Conservation (phyloP, 2,888 invertebrate species). For the Dione juno region DNA sequence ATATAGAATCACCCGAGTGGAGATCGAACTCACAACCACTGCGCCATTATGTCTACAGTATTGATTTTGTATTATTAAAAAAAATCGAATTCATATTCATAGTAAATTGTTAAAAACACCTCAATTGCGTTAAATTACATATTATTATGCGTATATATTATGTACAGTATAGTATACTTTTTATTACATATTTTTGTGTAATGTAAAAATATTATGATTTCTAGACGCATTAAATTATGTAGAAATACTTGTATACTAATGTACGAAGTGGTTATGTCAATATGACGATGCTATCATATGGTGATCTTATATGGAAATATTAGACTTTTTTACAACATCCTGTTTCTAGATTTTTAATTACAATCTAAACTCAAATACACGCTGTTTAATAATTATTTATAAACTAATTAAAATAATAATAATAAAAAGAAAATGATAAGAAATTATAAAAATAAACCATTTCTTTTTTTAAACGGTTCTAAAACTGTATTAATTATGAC, state of each 20-base stretch:
- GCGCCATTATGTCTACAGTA: neutral
- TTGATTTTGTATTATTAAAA: too few species aligned
- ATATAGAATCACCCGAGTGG: neutral
- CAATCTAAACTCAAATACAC: neutral
- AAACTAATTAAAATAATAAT: neutral
- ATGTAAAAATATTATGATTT: neutral
- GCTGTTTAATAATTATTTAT: neutral
- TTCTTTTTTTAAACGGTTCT: neutral
- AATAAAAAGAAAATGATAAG: neutral
- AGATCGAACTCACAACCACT: neutral
- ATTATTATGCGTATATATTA: neutral
- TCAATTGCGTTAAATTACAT: neutral
- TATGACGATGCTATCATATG: conserved; percentile 1
- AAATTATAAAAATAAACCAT: neutral
- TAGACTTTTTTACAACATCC: conserved; percentile 8
- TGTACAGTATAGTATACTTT: conserved; percentile 9
- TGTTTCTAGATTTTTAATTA: conserved; percentile 9
- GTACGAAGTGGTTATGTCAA: conserved; percentile 18
- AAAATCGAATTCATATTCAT: neutral
- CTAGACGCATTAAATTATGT: conserved; percentile 18
- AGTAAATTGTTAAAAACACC: too few species aligned
- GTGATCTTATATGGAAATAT: conserved; percentile 6
- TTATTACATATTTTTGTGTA: conserved; percentile 11
- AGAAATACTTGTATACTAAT: conserved; percentile 10
- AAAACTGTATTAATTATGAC: neutral